Percentiles rank a stretch among this genome's conserved stretches.
Conservation (phyloP, 2,888 invertebrate species). For the Emesis furor region DNA sequence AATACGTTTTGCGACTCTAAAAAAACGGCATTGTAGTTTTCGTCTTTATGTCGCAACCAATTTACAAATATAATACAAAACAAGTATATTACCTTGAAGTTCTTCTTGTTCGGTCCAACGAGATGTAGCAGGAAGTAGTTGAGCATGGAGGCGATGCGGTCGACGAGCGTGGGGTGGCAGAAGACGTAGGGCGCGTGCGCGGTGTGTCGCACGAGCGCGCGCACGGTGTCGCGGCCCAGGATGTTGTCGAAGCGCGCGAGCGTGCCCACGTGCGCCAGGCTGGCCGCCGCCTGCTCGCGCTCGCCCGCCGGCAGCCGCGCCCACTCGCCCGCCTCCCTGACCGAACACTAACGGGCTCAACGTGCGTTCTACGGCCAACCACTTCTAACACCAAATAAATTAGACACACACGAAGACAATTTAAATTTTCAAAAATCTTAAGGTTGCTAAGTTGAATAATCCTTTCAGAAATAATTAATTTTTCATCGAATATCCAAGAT, state of each 20-base stretch:
- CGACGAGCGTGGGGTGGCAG: constrained; percentile 97
- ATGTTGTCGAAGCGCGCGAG: constrained; percentile 98
- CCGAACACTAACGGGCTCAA: too few species aligned
- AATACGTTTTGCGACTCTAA: too few species aligned
- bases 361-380: too few species aligned
- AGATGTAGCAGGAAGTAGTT: constrained; percentile 98
- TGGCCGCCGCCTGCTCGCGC: constrained; percentile 91
- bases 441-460: too few species aligned
- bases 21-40: too few species aligned
- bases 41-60: too few species aligned
- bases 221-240: constrained; percentile 97
- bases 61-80: too few species aligned
- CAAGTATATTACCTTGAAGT: constrained; percentile 94
- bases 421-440: too few species aligned
- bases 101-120: constrained; percentile 98
- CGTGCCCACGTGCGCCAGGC: constrained; percentile 95
- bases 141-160: constrained; percentile 98
- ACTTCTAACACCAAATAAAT: too few species aligned
- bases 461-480: too few species aligned
- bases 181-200: constrained; percentile 96
- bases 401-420: too few species aligned
- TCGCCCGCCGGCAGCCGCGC: constrained; percentile 93
- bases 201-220: constrained; percentile 95
- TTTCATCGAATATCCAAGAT: too few species aligned
- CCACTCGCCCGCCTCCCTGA: constrained; percentile 96